Evolutionary conservation across 2,113 vertebrate species (phyloP).

Genomic region (Pogona vitticeps): DNA sequence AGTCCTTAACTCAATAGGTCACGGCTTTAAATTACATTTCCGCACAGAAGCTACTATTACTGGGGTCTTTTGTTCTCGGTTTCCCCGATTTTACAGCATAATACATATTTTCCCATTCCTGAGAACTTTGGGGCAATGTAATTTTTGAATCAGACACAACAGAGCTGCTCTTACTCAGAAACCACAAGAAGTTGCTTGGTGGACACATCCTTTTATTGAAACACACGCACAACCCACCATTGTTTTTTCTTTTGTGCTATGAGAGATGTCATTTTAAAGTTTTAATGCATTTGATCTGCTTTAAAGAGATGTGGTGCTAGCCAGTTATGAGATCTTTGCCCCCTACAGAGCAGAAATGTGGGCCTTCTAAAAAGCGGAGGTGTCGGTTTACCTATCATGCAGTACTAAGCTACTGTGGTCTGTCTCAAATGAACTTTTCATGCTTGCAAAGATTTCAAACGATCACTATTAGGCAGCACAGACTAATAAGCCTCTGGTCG

Average conservation of each 20-base stretch:
- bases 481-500: neutral
- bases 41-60: neutral
- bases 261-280: neutral
- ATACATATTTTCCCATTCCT: neutral
- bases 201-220: slow-evolving; percentile 4
- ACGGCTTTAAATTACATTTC: neutral
- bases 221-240: neutral
- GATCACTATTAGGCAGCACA: neutral
- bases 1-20: fast-evolving
- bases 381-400: fast-evolving
- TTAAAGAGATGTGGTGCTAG: neutral
- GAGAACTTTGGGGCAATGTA: neutral
- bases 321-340: slow-evolving; percentile 2
- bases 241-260: neutral
- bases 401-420: neutral
- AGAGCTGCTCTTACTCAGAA: slow-evolving; percentile 3
- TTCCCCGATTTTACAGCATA: neutral
- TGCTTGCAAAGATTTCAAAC: neutral
- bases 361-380: neutral
- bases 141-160: neutral
- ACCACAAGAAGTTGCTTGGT: neutral
- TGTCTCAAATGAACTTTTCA: neutral
- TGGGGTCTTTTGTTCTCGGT: neutral
- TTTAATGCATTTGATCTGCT: slow-evolving; percentile 27
- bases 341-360: neutral